A percentile compares a stretch with the other conserved stretches of the same genome.
phyloP scores from a whole-genome alignment of 2,113 vertebrate genomes.

The Capreolus pygargus region DNA sequence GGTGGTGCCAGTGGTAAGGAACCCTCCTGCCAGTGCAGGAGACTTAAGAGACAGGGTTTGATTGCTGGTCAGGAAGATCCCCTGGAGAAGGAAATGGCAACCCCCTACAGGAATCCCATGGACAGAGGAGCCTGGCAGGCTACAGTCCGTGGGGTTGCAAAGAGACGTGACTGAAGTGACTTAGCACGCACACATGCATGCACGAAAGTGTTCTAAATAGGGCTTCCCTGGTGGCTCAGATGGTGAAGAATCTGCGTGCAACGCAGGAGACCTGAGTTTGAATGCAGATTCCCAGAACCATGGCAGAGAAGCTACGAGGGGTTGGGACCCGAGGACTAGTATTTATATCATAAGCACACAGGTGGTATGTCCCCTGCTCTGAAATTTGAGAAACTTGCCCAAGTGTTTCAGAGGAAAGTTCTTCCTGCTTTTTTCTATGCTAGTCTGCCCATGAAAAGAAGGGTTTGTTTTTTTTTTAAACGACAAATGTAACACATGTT shows the following conservation, averaged over 20 bases:
- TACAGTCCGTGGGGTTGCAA: neutral
- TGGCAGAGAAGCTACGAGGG: accelerated
- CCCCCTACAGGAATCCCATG: neutral
- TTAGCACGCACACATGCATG: neutral
- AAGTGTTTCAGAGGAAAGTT: neutral
- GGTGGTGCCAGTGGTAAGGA: neutral
- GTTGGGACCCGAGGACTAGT: neutral
- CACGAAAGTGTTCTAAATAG: neutral
- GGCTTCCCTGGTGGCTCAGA: neutral
- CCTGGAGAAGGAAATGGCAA: neutral
- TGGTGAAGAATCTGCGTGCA: neutral
- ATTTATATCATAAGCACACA: neutral
- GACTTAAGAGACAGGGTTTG: neutral
- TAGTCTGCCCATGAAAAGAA: neutral
- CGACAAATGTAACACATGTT: neutral
- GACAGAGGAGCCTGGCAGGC: neutral
- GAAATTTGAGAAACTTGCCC: neutral
- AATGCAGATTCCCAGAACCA: neutral
- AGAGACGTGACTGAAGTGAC: neutral
- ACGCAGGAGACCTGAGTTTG: neutral
- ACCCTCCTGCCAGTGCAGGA: neutral
- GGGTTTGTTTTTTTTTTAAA: neutral
- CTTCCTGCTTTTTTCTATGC: neutral
- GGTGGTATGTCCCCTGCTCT: accelerated
- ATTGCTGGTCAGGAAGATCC: neutral